Percentiles rank a stretch among this genome's conserved stretches.
Evolutionary conservation across 2,797 vertebrate genomes (phyloP).

Genomic region (Pampus argenteus): DNA sequence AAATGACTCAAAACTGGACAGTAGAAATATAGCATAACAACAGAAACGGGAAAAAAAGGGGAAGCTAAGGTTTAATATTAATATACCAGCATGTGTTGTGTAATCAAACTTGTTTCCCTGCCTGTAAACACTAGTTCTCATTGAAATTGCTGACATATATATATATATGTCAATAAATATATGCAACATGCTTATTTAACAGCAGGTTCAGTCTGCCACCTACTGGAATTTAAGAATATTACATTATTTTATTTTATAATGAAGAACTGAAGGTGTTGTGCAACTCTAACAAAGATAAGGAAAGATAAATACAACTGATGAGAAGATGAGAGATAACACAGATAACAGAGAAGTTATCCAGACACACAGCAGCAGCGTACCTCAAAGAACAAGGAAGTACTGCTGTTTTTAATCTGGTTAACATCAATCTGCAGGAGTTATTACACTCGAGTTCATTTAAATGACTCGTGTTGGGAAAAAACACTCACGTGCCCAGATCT

Average conservation of each 20-base stretch:
- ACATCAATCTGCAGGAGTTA: background rate
- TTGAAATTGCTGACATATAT: constrained; percentile 41
- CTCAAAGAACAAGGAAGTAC: background rate
- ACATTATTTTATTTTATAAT: background rate
- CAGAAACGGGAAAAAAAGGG: constrained; percentile 43
- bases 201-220: constrained; percentile 40
- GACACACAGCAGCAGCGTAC: background rate
- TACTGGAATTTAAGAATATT: constrained; percentile 26
- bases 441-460: background rate
- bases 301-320: background rate
- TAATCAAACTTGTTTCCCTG: constrained; percentile 22
- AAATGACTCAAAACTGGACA: background rate
- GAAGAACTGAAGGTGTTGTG: background rate
- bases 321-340: background rate
- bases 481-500: constrained; percentile 62
- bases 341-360: background rate
- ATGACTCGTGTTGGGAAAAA: background rate
- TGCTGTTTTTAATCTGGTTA: background rate
- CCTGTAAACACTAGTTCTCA: constrained; percentile 1
- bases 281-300: constrained; percentile 6
- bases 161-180: too few relatives aligned
- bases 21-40: background rate
- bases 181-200: too few relatives aligned
- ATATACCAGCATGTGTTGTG: constrained; percentile 31
- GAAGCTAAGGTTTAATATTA: constrained; percentile 33